phyloP scores from a whole-genome alignment of 2,888 invertebrate species.

The Colostygia pectinataria region DNA sequence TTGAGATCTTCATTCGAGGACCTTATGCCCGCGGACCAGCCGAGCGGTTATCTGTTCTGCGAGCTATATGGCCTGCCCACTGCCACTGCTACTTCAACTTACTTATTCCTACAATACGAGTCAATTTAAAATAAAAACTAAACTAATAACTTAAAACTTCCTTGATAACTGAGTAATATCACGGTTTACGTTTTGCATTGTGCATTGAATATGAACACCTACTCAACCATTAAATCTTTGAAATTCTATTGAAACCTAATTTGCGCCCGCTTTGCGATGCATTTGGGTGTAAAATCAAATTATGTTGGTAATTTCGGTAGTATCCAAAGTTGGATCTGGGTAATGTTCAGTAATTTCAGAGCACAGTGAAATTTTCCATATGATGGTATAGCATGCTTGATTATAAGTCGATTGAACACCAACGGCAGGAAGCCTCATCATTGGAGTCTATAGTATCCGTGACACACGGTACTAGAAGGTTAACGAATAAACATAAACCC shows the following conservation, averaged over 20 bases:
- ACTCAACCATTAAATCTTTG: slow-evolving; percentile 21
- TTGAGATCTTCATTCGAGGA: too few relatives aligned
- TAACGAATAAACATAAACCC: not conserved
- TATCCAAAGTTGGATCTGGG: slow-evolving; percentile 21
- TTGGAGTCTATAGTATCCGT: slow-evolving; percentile 48
- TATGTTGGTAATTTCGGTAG: slow-evolving; percentile 20
- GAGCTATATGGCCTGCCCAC: too few relatives aligned
- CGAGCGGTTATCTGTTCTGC: too few relatives aligned
- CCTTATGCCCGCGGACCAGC: too few relatives aligned
- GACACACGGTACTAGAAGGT: slow-evolving; percentile 35
- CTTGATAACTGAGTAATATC: too few relatives aligned
- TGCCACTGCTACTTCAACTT: too few relatives aligned
- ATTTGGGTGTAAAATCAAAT: slow-evolving; percentile 26
- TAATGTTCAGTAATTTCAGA: slow-evolving; percentile 29
- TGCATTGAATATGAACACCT: slow-evolving; percentile 8
- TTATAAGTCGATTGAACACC: slow-evolving; percentile 66
- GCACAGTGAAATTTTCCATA: slow-evolving; percentile 30
- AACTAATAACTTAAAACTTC: too few relatives aligned
- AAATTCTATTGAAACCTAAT: slow-evolving; percentile 28
- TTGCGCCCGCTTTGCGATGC: slow-evolving; percentile 23
- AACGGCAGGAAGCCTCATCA: slow-evolving; percentile 58
- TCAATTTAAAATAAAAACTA: too few relatives aligned
- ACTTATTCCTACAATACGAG: too few relatives aligned
- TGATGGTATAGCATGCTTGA: slow-evolving; percentile 68
- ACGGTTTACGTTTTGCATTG: not conserved